Conservation (phyloP, 2,888 invertebrate species). For the Chrysolina americana region DNA sequence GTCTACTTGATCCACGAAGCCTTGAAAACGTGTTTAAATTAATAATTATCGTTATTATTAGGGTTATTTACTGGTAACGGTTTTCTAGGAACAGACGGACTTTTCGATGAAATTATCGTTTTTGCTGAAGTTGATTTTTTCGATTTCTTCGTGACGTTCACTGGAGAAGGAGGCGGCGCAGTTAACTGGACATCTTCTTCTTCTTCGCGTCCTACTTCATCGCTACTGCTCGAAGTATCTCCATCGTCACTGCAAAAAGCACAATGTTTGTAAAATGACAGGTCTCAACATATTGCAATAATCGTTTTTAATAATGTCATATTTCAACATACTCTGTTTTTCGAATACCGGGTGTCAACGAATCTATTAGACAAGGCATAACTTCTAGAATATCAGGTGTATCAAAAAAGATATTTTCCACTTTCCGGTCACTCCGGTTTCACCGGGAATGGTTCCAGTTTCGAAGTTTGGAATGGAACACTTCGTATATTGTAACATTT, state of each 20-base stretch:
- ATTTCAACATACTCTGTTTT: no score
- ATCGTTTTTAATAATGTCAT: no score
- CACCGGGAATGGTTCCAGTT: no score
- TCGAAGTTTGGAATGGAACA: no score
- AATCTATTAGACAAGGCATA: no score
- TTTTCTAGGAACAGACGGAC: constrained; percentile 70
- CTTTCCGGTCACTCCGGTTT: no score
- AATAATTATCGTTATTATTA: background rate
- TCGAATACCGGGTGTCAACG: no score
- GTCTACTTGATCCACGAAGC: background rate
- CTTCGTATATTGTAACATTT: no score
- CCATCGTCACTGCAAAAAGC: constrained; percentile 80
- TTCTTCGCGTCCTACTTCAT: constrained; percentile 69
- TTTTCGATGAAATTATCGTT: constrained; percentile 59
- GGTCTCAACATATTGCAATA: no score
- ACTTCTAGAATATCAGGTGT: no score
- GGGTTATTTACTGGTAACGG: constrained; percentile 72
- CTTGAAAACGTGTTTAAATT: background rate
- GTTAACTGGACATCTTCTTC: constrained; percentile 62
- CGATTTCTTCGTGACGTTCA: constrained; percentile 64
- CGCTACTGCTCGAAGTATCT: constrained; percentile 80
- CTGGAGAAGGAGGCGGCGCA: constrained; percentile 83
- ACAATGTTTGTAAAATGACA: background rate
- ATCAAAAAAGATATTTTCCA: no score
- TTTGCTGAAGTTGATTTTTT: constrained; percentile 57